Base-by-base conservation (phyloP, 2,888 invertebrate species). In the Cabera pusaria region DNA sequence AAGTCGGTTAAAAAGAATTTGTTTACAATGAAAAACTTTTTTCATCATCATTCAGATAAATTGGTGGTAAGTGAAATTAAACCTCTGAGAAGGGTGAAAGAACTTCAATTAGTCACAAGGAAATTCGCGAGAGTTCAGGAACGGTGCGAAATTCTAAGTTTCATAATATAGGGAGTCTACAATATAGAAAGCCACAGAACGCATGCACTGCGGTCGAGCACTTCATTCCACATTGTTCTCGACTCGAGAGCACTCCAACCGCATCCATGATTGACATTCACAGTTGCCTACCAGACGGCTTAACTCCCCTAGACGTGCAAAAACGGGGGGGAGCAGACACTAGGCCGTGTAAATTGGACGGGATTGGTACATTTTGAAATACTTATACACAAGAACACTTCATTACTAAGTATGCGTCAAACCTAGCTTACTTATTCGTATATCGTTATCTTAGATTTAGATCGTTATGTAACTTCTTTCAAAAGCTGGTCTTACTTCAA, bases 161-260 rank as follows among this genome's bases (percentile, higher is more conserved):
- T 16, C 14, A 14, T 9, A 16, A 27, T 4, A 36, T 8, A 25
- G 21, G 28, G 33, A 37, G 45, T 44, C 21, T 27, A n/a, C n/a
- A n/a, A n/a, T n/a, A n/a, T n/a, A 41, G 28, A 44, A 37, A 40
- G 24, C 37, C 31, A 33, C 37, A n/a, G 31, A 45, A 31, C 38
- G 44, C 45, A 32, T 59, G 54, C 47, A 64, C 67, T 70, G 67
- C 59, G 62, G 68, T 68, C 64, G 52, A 43, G 64, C 68, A 76
- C 77, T 75, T 66, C 70, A 79, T 74, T 75, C 60, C 65, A 62
- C 75, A 83, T 86, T 86, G 83, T 86, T 79, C 77, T 62, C 68
- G 74, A 69, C 66, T 76, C 57, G 55, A 83, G 77, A 60, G 70
- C 70, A 51, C 81, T 84, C 57, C 56, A 31, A 64, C 50, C 59